Conservation (phyloP, 35 echinoderm and acorn worm genomes). For the Chiridota heheva region DNA sequence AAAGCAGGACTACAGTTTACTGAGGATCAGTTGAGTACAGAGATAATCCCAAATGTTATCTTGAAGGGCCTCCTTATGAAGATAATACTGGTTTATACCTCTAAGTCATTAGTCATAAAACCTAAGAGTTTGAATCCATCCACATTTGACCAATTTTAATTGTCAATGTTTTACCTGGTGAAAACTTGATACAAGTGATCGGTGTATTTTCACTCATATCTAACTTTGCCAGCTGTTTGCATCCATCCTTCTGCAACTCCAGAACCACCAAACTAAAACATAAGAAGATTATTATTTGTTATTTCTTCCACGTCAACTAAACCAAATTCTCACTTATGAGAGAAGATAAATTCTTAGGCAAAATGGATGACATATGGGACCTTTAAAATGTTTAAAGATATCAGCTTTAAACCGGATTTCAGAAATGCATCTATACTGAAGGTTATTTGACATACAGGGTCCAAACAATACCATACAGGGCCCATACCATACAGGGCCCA, state of each 20-base stretch:
- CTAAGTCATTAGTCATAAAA: not conserved
- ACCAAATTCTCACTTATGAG: too few relatives aligned
- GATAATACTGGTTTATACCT: not conserved
- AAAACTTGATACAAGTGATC: conserved; percentile 64
- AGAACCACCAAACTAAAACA: conserved; percentile 44
- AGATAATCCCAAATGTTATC: conserved; percentile 1
- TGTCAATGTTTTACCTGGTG: conserved; percentile 57
- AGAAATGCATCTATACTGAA: too few relatives aligned
- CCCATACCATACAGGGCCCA: too few relatives aligned
- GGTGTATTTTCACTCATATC: conserved; percentile 36
- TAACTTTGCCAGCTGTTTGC: conserved; percentile 33
- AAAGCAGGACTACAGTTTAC: too few relatives aligned
- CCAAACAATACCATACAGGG: too few relatives aligned
- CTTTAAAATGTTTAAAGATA: too few relatives aligned
- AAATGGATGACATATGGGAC: too few relatives aligned
- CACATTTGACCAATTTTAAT: not conserved
- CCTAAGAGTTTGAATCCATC: not conserved
- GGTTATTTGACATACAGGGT: too few relatives aligned
- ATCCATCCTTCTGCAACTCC: conserved; percentile 17
- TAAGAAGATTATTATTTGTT: not conserved
- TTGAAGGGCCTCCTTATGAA: not conserved
- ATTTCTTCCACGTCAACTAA: too few relatives aligned
- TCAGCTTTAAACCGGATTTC: too few relatives aligned
- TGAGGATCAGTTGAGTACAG: too few relatives aligned
- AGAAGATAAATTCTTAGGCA: too few relatives aligned